phyloP scores from a whole-genome alignment of 2,888 invertebrate species.

The Dendrolimus pini region DNA sequence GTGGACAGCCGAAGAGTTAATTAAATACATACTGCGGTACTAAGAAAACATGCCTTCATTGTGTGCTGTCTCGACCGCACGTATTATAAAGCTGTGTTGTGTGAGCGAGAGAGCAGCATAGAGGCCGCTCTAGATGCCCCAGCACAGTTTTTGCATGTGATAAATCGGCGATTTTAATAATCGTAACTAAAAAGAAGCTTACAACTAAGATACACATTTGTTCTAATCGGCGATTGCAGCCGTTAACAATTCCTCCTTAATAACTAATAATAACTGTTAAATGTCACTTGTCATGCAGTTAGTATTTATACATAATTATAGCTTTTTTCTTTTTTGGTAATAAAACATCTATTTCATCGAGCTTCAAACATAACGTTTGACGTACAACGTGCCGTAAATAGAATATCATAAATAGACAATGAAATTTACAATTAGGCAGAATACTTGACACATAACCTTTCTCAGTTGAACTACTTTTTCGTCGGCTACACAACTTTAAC shows the following conservation, averaged over 20 bases:
- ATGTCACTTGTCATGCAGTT: conserved; percentile 63
- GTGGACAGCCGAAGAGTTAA: conserved; percentile 5
- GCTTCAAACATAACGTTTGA: conserved; percentile 35
- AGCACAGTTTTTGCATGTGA: neutral
- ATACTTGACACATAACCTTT: too few species aligned
- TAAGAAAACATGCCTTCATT: neutral
- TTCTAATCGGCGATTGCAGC: conserved; percentile 43
- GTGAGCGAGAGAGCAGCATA: neutral
- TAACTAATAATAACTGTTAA: conserved; percentile 35
- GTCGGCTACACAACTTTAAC: too few species aligned
- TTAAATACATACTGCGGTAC: conserved; percentile 1
- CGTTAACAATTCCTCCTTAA: conserved; percentile 45
- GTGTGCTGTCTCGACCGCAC: neutral
- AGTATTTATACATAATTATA: conserved; percentile 40
- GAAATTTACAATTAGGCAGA: too few species aligned
- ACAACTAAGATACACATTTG: conserved; percentile 50
- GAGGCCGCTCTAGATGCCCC: neutral
- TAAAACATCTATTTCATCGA: conserved; percentile 29
- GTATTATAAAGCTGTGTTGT: neutral
- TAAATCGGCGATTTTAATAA: conserved; percentile 5
- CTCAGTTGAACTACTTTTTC: too few species aligned
- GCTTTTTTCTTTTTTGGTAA: conserved; percentile 49
- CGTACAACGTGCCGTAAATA: conserved; percentile 10
- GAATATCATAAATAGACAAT: neutral
- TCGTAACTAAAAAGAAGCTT: conserved; percentile 29